These are phyloP conservation scores for Zaprionus taronus DNA, from an alignment of 1,140 invertebrate genomes.

Conservation along the genomic window DNA sequence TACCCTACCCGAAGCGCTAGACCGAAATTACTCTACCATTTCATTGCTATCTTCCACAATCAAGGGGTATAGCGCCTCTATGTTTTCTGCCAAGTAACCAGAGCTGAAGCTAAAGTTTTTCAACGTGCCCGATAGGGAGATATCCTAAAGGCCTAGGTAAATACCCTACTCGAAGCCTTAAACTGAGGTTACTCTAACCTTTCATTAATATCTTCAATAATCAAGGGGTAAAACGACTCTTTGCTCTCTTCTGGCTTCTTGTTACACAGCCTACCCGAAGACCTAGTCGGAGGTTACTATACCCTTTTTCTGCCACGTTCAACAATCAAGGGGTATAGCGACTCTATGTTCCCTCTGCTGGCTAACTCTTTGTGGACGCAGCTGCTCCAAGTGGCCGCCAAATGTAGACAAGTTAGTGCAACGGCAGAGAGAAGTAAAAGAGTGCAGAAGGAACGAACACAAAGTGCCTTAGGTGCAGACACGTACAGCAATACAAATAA, in stretches of 20 bases:
- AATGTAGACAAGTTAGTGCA: conserved; percentile 51
- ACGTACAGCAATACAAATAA: conserved; percentile 81
- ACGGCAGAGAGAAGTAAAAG: not conserved
- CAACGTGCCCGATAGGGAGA: too few relatives aligned
- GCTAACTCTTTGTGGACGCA: conserved; percentile 51
- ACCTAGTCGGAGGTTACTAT: not conserved
- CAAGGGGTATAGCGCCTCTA: not conserved
- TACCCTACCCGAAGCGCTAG: not conserved
- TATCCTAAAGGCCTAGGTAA: too few relatives aligned
- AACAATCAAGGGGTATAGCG: not conserved
- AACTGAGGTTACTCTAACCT: too few relatives aligned
- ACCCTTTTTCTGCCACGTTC: not conserved
- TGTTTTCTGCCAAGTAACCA: too few relatives aligned
- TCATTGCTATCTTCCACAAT: not conserved
- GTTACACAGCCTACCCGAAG: too few relatives aligned
- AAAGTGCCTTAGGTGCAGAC: conserved; percentile 79
- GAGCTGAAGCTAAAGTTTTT: too few relatives aligned
- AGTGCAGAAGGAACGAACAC: conserved; percentile 7
- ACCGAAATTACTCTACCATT: not conserved
- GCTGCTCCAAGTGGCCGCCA: conserved; percentile 57
- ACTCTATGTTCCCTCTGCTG: conserved; percentile 25
- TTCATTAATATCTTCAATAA: too few relatives aligned
- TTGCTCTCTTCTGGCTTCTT: too few relatives aligned
- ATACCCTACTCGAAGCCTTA: too few relatives aligned
- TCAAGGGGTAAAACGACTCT: too few relatives aligned